Percentiles rank a stretch among this genome's conserved stretches.
These are phyloP conservation scores for Myiothlypis chrysogaster DNA, from an alignment of 2,797 vertebrate genomes.

Conservation along the genomic window DNA sequence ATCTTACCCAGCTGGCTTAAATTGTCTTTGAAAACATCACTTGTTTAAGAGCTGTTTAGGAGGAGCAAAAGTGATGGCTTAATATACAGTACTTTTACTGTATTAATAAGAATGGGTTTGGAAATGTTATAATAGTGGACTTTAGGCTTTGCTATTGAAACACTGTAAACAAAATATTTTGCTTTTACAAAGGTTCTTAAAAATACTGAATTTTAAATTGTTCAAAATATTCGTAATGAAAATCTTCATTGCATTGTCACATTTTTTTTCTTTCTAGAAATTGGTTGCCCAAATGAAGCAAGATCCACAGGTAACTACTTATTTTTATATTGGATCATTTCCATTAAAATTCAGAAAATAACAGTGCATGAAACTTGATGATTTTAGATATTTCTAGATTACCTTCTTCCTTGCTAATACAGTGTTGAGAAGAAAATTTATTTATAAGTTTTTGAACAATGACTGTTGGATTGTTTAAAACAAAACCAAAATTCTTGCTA, in stretches of 20 bases:
- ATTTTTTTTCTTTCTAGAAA: constrained; percentile 84
- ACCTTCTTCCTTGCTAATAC: neutral
- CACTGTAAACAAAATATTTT: neutral
- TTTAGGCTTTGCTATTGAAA: neutral
- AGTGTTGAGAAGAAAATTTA: neutral
- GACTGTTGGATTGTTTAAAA: neutral
- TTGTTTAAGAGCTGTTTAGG: neutral
- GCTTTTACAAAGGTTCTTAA: neutral
- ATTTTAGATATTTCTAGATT: neutral
- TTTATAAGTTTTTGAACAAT: neutral
- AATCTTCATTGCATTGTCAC: constrained; percentile 29
- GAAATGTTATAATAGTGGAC: neutral
- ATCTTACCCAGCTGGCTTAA: constrained; percentile 28
- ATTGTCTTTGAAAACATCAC: neutral
- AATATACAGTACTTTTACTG: neutral
- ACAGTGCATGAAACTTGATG: neutral
- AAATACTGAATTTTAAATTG: neutral
- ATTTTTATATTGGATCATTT: neutral
- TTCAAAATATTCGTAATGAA: neutral
- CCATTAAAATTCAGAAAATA: constrained; percentile 5
- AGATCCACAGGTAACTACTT: constrained; percentile 92
- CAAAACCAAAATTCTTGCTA: neutral
- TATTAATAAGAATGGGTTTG: neutral
- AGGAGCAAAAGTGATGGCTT: neutral
- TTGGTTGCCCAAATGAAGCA: constrained; percentile 99